Evolutionary conservation across 2,888 invertebrate species (phyloP).

Genomic region (Isoperla grammatica): DNA sequence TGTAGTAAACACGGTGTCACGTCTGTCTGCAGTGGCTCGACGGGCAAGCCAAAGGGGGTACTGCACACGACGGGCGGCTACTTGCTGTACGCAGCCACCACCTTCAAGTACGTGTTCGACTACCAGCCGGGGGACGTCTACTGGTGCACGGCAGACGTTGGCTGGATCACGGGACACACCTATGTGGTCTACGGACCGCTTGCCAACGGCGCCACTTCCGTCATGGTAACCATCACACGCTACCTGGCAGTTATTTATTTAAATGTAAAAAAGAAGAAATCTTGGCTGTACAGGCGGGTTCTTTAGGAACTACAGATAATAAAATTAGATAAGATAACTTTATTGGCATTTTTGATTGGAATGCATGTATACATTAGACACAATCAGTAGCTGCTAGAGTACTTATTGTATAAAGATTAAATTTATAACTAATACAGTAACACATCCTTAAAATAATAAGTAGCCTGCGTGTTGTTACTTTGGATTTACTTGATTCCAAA

Average conservation of each 20-base stretch:
- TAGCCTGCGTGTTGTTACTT: no score
- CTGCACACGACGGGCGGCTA: slow-evolving; percentile 94
- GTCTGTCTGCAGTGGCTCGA: slow-evolving; percentile 64
- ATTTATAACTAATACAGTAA: no score
- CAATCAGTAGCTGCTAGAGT: no score
- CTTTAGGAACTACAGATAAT: no score
- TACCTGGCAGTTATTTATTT: not conserved
- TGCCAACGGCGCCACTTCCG: slow-evolving; percentile 88
- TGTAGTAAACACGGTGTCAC: no score
- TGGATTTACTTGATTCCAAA: no score
- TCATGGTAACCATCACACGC: slow-evolving; percentile 66
- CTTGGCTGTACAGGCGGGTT: no score
- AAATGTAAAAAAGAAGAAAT: not conserved
- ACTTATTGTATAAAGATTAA: no score
- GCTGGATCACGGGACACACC: slow-evolving; percentile 94
- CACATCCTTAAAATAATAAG: no score
- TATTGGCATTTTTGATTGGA: no score
- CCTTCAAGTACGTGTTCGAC: slow-evolving; percentile 95
- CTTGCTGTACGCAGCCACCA: slow-evolving; percentile 85
- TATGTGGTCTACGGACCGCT: slow-evolving; percentile 94
- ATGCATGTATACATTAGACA: no score
- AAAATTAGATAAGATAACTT: no score
- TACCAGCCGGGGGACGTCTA: slow-evolving; percentile 75
- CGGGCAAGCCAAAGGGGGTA: slow-evolving; percentile 97
- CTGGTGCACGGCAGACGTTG: slow-evolving; percentile 95